Base-by-base conservation (phyloP, 2,113 vertebrate genomes). In the Cheirogaleus medius region DNA sequence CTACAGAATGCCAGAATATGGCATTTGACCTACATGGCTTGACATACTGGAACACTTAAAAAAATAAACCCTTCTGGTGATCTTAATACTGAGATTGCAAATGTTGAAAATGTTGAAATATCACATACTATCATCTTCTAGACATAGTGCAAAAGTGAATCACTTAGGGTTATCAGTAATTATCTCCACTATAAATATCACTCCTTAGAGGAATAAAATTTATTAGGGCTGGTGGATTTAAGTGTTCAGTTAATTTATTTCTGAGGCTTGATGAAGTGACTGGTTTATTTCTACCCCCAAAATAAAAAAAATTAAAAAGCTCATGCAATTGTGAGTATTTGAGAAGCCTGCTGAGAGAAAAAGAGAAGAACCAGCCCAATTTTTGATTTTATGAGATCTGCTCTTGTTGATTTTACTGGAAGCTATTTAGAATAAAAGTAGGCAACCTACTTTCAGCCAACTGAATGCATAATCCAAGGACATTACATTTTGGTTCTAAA, bases 201-300 rank as follows among this genome's bases (percentile, higher is more conserved):
- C 77, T 83, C 74, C 80, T 92, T 73, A 58, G 93, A 85, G 78
- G 91, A 93, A 94, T 86, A 39, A 92, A 76, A 86, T 89, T 77
- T 95, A 83, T 95, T 66, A 92, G 84, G 78, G 85, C 56, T 82
- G 77, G 47, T 83, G 66, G 63, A 92, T 74, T 94, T 86, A 77
- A 97, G 42, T 18, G 8, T 78, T 89, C 32, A 7, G 69, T 18
- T 37, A 87, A 90, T 91, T 97, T 91, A 94, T 92, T 95, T 93
- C 37, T 34, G 8, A 71, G 60, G 20, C 47, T 96, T 9, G 12
- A 95, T 54, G 71, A 96, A 69, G 13, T 34, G 76, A 49, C 60
- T 93, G 73, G 14, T 60, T 88, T 89, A 92, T 89, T 86, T 95
- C 73, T 83, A 73, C 34, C 85, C 47, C 21, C 52, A 52, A 88